Percentiles rank a stretch among this genome's conserved stretches.
These are phyloP conservation scores for Melikaiella ostensackeni DNA, from an alignment of 2,888 invertebrate genomes.

Conservation along the genomic window DNA sequence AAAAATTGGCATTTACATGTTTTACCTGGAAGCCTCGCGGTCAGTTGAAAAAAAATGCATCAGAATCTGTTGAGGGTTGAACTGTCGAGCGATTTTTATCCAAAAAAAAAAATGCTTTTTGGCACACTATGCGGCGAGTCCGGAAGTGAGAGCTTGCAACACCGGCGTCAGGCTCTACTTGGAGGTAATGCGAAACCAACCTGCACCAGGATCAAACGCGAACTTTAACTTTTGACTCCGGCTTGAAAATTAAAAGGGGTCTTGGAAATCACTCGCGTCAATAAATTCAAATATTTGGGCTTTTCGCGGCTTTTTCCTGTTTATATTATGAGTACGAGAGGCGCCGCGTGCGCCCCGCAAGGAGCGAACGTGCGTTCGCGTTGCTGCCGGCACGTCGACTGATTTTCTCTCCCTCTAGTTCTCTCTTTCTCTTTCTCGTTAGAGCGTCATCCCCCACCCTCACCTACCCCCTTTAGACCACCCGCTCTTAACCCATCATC, in stretches of 20 bases:
- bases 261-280: neutral
- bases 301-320: neutral
- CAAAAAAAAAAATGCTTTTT: too few relatives aligned
- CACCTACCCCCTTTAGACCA: neutral
- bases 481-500: conserved; percentile 24
- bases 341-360: conserved; percentile 53
- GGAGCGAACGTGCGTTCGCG: conserved; percentile 60
- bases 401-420: conserved; percentile 50
- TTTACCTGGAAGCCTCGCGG: too few relatives aligned
- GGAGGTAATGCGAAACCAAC: neutral
- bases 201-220: neutral
- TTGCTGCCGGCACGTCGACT: conserved; percentile 60
- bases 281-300: conserved; percentile 20
- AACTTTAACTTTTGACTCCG: neutral
- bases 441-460: conserved; percentile 45
- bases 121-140: too few relatives aligned
- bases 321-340: conserved; percentile 41
- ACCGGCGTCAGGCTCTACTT: neutral
- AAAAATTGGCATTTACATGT: too few relatives aligned
- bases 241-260: neutral
- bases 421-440: conserved; percentile 46
- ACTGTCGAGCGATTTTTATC: too few relatives aligned
- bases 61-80: too few relatives aligned
- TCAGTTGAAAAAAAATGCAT: too few relatives aligned
- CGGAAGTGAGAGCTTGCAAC: conserved; percentile 20